Conservation (phyloP, 92 coral and sea anemone species). For the Blastomussa wellsi region DNA sequence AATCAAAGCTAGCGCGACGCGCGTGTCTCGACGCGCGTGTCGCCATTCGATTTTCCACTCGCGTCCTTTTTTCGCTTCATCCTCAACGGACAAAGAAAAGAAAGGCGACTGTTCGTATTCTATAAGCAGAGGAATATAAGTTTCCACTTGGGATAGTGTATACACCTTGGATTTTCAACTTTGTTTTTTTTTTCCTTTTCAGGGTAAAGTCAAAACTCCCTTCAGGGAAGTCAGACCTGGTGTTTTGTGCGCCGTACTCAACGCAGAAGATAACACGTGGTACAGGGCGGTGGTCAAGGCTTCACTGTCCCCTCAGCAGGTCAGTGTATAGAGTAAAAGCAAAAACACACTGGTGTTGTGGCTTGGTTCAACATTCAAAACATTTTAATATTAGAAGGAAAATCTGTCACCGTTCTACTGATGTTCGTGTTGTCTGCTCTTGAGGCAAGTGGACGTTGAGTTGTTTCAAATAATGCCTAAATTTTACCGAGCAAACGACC, state of each 20-base stretch:
- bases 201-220: background rate
- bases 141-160: background rate
- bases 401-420: too few relatives aligned
- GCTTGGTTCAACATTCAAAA: background rate
- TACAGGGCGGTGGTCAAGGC: slow-evolving; percentile 84
- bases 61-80: too few relatives aligned
- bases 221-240: slow-evolving; percentile 47
- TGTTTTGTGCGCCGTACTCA: slow-evolving; percentile 65
- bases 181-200: background rate
- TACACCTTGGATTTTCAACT: background rate
- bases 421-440: too few relatives aligned
- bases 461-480: too few relatives aligned
- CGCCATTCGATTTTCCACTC: too few relatives aligned
- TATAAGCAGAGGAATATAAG: background rate
- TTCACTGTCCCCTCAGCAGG: slow-evolving; percentile 74
- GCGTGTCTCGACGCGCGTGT: too few relatives aligned
- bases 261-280: slow-evolving; percentile 67
- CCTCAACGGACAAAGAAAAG: too few relatives aligned
- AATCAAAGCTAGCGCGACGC: too few relatives aligned
- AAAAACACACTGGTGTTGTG: background rate
- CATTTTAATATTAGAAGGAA: background rate
- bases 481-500: too few relatives aligned
- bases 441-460: too few relatives aligned
- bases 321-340: slow-evolving; percentile 9
- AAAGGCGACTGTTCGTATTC: too few relatives aligned